Evolutionary conservation across 2,888 invertebrate genomes (phyloP), one percentile per base, ranked within the genome.

Genomic region (Caenorhabditis sinica): DNA sequence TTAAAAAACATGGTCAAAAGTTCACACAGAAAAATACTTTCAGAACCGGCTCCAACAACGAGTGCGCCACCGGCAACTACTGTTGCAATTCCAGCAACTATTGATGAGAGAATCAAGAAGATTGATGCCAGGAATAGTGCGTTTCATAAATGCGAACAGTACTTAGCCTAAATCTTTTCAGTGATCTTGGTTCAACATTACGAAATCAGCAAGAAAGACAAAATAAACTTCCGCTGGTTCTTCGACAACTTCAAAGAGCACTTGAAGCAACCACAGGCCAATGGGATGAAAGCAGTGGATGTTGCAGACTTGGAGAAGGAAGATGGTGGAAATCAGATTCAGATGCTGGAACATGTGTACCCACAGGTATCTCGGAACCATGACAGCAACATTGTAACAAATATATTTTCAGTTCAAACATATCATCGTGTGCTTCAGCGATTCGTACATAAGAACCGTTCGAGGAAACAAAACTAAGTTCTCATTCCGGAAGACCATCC

Each of bases 391-490:
- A 58, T 0, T 33, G 1, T 36, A 6, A 23, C 5, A 66, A 66
- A 20, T 20, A 9, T 25, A n/a, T 66, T 66, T 84, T 51, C 56
- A 76, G 82, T 68, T 81, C 9, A 53, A 66, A 2, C 86, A 86
- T 30, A 71, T 85, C 17, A 25, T 85, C 11, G 69, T 85, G 3
- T 85, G 85, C 43, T 85, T 65, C 60, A 82, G 71, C n/a, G 20
- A 66, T 9, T 69, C 82, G 0, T 82, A 79, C 25, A 40, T 74
- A 13, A 40, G 49, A 23, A 49, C 49, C 5, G 23, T 80, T 13
- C 6, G 40, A 40, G 40, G 40, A 40, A 40, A 5, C 2, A 30
- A 8, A 17, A 11, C 1, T 13, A 45, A 2, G 23, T 60, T 45
- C 17, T n/a, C 36, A 17, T 28, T 66, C 9, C 36, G 65, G 3